A percentile compares a stretch with the other conserved stretches of the same genome.
These are phyloP conservation scores for Sesia bembeciformis DNA, from an alignment of 2,888 invertebrate genomes.

Conservation along the genomic window DNA sequence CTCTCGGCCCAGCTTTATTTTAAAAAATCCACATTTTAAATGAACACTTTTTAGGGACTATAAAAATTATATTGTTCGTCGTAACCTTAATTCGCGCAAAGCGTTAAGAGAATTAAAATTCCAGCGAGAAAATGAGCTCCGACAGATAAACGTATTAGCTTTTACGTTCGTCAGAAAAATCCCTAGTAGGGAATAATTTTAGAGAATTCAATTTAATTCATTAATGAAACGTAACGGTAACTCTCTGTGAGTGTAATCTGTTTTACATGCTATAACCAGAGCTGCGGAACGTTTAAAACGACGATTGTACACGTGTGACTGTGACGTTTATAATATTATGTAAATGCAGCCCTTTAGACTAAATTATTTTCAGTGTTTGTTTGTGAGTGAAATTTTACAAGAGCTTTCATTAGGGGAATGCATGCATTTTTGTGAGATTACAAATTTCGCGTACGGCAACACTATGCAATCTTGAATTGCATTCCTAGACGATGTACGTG, in stretches of 20 bases:
- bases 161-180: conserved; percentile 37
- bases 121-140: conserved; percentile 51
- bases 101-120: conserved; percentile 59
- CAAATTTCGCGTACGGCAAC: conserved; percentile 27
- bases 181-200: conserved; percentile 12
- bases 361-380: conserved; percentile 59
- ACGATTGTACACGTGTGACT: no score
- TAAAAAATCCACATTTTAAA: conserved; percentile 30
- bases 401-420: conserved; percentile 50
- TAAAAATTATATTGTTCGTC: conserved; percentile 52
- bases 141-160: conserved; percentile 56
- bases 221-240: conserved; percentile 5
- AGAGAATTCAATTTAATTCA: conserved; percentile 9
- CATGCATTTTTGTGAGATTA: conserved; percentile 42
- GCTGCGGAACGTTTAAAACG: no score
- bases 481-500: conserved; percentile 10
- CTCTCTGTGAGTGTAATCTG: no score
- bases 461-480: conserved; percentile 11
- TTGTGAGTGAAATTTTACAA: conserved; percentile 37
- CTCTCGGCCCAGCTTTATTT: conserved; percentile 15
- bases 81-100: conserved; percentile 52
- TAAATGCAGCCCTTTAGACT: conserved; percentile 55
- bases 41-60: conserved; percentile 39
- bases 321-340: conserved; percentile 27
- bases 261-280: no score